Conservation (phyloP, 2,888 invertebrate genomes). For the Rotaria magnacalcarata region DNA sequence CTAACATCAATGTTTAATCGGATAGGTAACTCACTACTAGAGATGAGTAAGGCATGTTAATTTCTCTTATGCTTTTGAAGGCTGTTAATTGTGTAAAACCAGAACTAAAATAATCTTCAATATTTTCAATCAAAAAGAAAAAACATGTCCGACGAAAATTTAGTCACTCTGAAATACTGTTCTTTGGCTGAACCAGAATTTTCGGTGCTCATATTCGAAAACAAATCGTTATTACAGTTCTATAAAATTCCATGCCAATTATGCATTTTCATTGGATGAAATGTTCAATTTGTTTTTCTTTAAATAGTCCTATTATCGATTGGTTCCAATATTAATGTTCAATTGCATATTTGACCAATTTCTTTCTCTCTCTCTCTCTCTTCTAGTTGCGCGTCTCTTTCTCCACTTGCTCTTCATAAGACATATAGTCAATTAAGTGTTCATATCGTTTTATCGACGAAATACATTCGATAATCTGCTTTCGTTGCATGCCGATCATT, state of each 20-base stretch:
- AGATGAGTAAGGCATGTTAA: too few species aligned
- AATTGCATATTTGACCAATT: background rate
- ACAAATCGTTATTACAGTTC: too few species aligned
- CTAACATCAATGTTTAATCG: too few species aligned
- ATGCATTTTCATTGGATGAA: background rate
- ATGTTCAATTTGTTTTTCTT: background rate
- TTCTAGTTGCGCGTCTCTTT: background rate
- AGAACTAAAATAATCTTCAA: too few species aligned
- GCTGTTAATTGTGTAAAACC: too few species aligned
- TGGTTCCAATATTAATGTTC: constrained; percentile 3
- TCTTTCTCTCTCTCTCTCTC: background rate
- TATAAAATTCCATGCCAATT: background rate
- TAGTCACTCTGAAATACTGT: too few species aligned
- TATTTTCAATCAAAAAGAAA: too few species aligned
- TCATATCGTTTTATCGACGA: background rate
- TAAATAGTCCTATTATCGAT: background rate
- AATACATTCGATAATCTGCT: constrained; percentile 13
- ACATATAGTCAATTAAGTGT: background rate
- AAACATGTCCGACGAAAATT: too few species aligned
- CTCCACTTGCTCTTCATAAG: background rate
- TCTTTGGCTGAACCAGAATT: too few species aligned
- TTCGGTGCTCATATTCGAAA: too few species aligned
- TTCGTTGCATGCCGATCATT: constrained; percentile 10
- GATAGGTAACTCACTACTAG: too few species aligned
- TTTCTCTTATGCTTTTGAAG: too few species aligned